A percentile compares a stretch with the other conserved stretches of the same genome.
Evolutionary conservation across 2,113 vertebrate genomes (phyloP).

Genomic region (Nematolebias whitei): DNA sequence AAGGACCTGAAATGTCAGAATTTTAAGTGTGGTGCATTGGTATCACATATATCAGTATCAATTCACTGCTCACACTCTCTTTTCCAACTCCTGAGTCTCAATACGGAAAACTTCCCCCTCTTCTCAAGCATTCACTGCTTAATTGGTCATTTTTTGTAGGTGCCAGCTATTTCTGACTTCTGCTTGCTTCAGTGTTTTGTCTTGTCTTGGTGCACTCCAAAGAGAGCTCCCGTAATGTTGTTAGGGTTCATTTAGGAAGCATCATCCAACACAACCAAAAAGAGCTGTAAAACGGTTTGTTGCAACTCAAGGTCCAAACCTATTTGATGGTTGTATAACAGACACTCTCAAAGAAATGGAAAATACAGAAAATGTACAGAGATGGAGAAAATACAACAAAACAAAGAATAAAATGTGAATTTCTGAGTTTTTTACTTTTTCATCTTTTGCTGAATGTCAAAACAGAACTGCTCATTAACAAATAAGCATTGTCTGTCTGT

Average conservation of each 20-base stretch:
- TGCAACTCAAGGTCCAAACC: slow-evolving; percentile 16
- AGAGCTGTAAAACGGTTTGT: slow-evolving; percentile 18
- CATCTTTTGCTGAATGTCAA: too few relatives aligned
- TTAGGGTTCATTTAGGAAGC: slow-evolving; percentile 28
- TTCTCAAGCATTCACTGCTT: neutral
- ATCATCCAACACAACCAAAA: slow-evolving; percentile 23
- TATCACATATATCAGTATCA: neutral
- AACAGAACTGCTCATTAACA: too few relatives aligned
- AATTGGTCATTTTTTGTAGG: neutral
- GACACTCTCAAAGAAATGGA: neutral
- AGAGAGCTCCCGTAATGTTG: slow-evolving; percentile 8
- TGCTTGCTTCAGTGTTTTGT: slow-evolving; percentile 16
- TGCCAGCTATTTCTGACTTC: slow-evolving; percentile 25
- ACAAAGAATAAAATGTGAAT: neutral
- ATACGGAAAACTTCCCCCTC: neutral
- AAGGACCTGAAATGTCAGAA: too few relatives aligned
- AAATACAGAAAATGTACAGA: neutral
- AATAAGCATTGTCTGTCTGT: too few relatives aligned
- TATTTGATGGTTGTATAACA: slow-evolving; percentile 10
- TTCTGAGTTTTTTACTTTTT: too few relatives aligned
- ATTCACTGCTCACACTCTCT: neutral
- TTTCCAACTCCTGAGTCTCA: neutral
- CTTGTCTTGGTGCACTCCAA: slow-evolving; percentile 29
- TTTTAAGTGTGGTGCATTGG: neutral
- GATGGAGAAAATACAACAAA: neutral